Percentiles rank a stretch among this genome's conserved stretches.
Conservation (phyloP, 2,113 vertebrate genomes). For the Corvus cornix region DNA sequence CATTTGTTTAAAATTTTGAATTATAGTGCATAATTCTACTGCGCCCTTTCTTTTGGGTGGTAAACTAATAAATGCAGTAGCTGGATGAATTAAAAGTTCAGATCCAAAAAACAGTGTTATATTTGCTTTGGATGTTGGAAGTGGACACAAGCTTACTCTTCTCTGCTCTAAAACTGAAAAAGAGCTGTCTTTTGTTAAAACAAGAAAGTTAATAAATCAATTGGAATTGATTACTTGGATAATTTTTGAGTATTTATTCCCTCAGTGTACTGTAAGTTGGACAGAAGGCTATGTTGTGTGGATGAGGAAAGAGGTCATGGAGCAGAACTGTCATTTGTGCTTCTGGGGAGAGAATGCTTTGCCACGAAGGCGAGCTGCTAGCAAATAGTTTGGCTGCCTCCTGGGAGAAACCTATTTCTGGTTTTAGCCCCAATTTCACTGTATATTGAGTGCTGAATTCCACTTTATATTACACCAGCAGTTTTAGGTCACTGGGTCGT, state of each 20-base stretch:
- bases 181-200: not conserved
- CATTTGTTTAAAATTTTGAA: not conserved
- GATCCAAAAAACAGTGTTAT: not conserved
- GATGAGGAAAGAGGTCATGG: not conserved
- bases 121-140: not conserved
- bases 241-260: not conserved
- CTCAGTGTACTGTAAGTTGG: not conserved
- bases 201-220: not conserved
- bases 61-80: not conserved
- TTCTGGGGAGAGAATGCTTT: not conserved
- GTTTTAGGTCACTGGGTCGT: not conserved
- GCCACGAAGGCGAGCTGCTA: fast-evolving
- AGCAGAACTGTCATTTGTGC: not conserved
- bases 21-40: not conserved
- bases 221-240: not conserved
- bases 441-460: not conserved
- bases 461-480: fast-evolving
- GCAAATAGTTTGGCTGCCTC: not conserved
- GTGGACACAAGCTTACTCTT: not conserved
- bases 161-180: not conserved
- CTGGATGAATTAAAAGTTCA: not conserved
- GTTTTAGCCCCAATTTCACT: not conserved
- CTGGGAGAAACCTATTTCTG: not conserved
- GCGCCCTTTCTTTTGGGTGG: not conserved
- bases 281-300: not conserved